Evolutionary conservation across 2,888 invertebrate genomes (phyloP), one percentile per base, ranked within the genome.

Genomic region (Drosophila leonis): DNA sequence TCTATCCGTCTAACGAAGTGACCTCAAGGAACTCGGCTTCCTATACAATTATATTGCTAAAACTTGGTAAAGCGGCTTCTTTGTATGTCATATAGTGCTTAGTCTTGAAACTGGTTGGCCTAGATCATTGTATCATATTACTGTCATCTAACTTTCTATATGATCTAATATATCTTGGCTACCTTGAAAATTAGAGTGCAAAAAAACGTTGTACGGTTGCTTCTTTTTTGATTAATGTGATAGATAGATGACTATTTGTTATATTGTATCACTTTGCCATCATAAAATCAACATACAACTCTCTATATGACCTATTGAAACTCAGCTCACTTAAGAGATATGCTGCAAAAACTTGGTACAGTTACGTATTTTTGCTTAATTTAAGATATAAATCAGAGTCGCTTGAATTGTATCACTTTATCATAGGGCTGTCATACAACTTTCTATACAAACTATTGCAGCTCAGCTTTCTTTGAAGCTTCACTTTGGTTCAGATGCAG

Each of bases 11-110:
- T 35, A 4, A 1, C 1, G 2, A 15, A 12, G 0, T 37, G 27
- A 27, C 1, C 49, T 49, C 49, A 49, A 33, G 31, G 31, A 49
- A 49, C 49, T 49, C 18, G 13, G 31, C 31, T 49, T 10, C 27
- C 29, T 48, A 18, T 29, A n/a, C n/a, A 31, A 29, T 5, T 48
- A 10, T n/a, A 18, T 4, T 31, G 3, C 12, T 48, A 6, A 29
- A 49, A 31, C 31, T 31, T 49, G 1, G 18, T 12, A 7, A 18
- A 18, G 8, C 13, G 18, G 31, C 13, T 49, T 49, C 31, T 49
- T 49, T 29, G 4, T 7, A 18, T 13, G 4, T 1, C 4, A 13
- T 31, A 18, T 18, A 18, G 12, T 0, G 18, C 20, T 5, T 20
- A 44, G 13, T 8, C 20, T 20, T 20, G 2, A 31, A 31, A 49